A percentile compares a stretch with the other conserved stretches of the same genome.
phyloP scores from a whole-genome alignment of 2,888 invertebrate species.

The Chrysodeixis includens region DNA sequence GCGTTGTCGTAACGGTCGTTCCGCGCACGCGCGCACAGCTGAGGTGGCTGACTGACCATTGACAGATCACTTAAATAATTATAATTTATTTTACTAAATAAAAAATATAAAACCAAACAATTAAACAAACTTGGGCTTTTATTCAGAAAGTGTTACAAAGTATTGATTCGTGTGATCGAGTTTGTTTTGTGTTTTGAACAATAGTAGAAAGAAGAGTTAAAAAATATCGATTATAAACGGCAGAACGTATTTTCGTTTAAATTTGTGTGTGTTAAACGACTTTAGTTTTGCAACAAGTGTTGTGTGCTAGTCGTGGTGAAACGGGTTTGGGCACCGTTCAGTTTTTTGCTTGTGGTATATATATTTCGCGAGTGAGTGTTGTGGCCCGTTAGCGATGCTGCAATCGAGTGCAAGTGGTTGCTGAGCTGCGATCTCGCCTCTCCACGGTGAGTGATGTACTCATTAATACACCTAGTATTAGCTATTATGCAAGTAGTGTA shows the following conservation, averaged over 20 bases:
- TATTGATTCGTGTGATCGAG: constrained; percentile 56
- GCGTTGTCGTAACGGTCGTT: constrained; percentile 61
- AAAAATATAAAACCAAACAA: constrained; percentile 63
- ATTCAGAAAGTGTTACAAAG: constrained; percentile 67
- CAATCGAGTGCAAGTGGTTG: constrained; percentile 67
- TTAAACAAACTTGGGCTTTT: constrained; percentile 72
- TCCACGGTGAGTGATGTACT: constrained; percentile 70
- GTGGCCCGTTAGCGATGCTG: constrained; percentile 77
- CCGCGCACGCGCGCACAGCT: constrained; percentile 71
- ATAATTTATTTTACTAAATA: constrained; percentile 68
- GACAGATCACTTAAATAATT: constrained; percentile 73
- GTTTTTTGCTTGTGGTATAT: constrained; percentile 77
- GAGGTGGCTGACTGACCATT: constrained; percentile 74
- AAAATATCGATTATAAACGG: constrained; percentile 82
- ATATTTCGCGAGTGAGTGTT: constrained; percentile 78
- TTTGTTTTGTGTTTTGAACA: constrained; percentile 58
- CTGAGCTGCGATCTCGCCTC: constrained; percentile 68
- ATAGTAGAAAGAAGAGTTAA: constrained; percentile 64
- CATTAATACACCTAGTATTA: constrained; percentile 54
- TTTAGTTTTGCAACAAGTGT: constrained; percentile 84
- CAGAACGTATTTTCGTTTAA: constrained; percentile 75
- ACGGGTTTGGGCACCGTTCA: constrained; percentile 84
- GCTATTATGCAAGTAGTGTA: constrained; percentile 68
- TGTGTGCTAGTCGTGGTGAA: constrained; percentile 71
- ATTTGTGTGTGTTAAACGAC: constrained; percentile 72